Evolutionary conservation across 2,113 vertebrate species (phyloP), one percentile per base, ranked within the genome.

Genomic region (Hypocryptadius cinnamomeus): DNA sequence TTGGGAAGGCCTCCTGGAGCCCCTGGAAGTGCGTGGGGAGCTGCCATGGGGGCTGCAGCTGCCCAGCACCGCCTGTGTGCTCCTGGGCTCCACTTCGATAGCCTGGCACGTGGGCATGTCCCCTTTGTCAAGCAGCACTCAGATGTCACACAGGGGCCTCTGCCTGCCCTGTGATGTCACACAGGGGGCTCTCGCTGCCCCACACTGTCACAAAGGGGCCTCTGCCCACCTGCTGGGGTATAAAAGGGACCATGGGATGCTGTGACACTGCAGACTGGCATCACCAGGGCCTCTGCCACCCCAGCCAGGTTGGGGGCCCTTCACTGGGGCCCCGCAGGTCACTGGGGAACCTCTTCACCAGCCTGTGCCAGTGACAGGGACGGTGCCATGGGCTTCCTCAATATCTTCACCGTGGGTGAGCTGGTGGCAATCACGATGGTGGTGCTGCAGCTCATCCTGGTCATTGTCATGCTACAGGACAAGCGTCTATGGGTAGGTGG

Each of bases 31-130:
- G 21, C 1, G 0, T 25, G 16, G 21, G 47, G 37, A 51, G 8
- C 79, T 51, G 79, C 60, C 48, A 16, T 2, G 28, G 35, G 31
- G n/a, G 24, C 54, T 59, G 71, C 54, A 19, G 33, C 42, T 23
- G 40, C 71, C 33, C 71, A 33, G 72, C 44, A 23, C n/a, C 3
- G 2, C 5, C 6, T 4, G 37, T 10, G 30, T 17, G 47, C 73
- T 28, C 45, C 17, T 5, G 35, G 12, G 56, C 57, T 20, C 21
- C n/a, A 2, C 17, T 33, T 12, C 0, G 1, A 42, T 1, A 28
- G 31, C 35, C 60, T 24, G 77, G 48, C 61, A 18, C 3, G 0
- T 2, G 19, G 60, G 15, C 76, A 24, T 0, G 48, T 14, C 31
- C 60, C 60, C 48, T 35, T 3, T 4, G 60, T 5, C 60, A 18